phyloP scores from a whole-genome alignment of 2,797 vertebrate species.

The Aphelocoma californica region DNA sequence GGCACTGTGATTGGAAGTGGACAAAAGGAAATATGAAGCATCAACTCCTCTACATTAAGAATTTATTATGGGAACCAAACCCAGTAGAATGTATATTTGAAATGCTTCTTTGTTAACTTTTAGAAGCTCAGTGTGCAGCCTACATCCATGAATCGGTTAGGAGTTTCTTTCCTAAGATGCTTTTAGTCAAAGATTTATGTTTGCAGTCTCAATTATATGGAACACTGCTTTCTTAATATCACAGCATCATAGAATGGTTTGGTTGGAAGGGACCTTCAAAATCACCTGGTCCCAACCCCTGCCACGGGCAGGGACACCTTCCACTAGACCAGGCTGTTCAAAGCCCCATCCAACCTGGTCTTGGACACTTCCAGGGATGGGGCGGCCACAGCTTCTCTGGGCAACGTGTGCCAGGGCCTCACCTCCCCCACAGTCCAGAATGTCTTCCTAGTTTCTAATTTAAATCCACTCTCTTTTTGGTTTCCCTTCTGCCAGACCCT shows the following conservation, averaged over 20 bases:
- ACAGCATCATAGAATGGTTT: not conserved
- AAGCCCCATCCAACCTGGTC: not conserved
- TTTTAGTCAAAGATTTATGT: not conserved
- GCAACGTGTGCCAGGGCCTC: not conserved
- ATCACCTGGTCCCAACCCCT: not conserved
- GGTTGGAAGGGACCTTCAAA: not conserved
- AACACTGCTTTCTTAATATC: not conserved
- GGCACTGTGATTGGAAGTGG: conserved; percentile 38
- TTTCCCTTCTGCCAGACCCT: not conserved
- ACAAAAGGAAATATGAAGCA: conserved; percentile 29
- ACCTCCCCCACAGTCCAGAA: not conserved
- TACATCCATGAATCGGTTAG: not conserved
- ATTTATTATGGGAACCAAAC: not conserved
- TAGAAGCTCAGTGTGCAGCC: not conserved
- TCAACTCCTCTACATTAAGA: not conserved
- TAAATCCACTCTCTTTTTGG: not conserved
- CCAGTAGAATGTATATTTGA: not conserved
- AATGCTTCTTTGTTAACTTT: not conserved
- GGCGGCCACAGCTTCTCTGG: not conserved
- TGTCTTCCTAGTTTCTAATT: not conserved
- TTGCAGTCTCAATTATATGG: not conserved
- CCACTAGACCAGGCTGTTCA: not conserved
- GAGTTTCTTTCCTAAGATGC: not conserved
- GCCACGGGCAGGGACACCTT: not conserved
- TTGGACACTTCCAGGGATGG: not conserved